Base-by-base conservation (phyloP, 2,113 vertebrate genomes). In the Cinclus mexicanus region DNA sequence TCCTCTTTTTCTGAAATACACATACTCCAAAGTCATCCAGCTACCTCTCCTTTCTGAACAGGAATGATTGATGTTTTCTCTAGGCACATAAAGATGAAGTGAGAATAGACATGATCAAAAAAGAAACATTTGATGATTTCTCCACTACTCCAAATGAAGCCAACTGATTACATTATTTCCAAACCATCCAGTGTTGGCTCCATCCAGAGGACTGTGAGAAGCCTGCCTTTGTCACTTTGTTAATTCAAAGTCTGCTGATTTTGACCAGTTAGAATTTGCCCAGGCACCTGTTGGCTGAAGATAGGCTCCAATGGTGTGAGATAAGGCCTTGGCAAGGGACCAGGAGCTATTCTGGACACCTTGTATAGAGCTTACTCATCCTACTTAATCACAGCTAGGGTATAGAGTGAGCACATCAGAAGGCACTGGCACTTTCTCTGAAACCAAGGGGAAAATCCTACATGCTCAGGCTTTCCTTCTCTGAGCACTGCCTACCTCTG, bases 201-300 rank as follows among this genome's bases (percentile, higher is more conserved):
- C 55, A 65, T 49, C 35, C 53, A 68, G 35, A 74, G 21, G 42
- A 24, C 65, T 83, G 33, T 0, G 2, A 55, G 63, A 53, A 89
- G 39, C 55, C 70, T 77, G 79, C 55, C 52, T 92, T 86, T 83
- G 55, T 87, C 84, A 88, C 47, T 94, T 83, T 41, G 35, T 81
- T 93, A 77, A 95, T 95, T 91, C 78, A 59, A 77, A 93, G 75
- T 41, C 50, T 77, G 75, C 60, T 88, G 82, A 90, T 88, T 94
- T 93, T 91, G 92, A 63, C 47, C 7, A 12, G 55, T 2, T 44
- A 78, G 78, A 94, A 95, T 95, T 95, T 94, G 61, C 67, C 65
- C 33, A 41, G 78, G 70, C 91, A 95, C 82, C 95, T 94, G 95
- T 56, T 89, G 71, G 78, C 90, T 90, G 35, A 49, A 79, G 46